phyloP scores from a whole-genome alignment of 2,888 invertebrate genomes.

The Colletes collaris region DNA sequence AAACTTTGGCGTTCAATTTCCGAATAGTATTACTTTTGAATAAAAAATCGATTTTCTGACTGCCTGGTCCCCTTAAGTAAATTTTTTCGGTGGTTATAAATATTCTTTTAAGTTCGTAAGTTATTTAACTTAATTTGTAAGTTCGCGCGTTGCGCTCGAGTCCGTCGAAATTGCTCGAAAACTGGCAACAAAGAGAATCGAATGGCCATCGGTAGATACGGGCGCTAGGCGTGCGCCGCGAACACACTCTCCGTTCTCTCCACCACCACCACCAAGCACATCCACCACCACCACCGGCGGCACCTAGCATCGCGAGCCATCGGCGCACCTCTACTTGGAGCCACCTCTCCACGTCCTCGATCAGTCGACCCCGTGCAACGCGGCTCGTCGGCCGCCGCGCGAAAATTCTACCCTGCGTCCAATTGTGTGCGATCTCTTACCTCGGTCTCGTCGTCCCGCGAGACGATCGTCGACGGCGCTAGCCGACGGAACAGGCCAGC shows the following conservation, averaged over 20 bases:
- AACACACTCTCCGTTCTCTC: conserved; percentile 28
- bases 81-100: no score
- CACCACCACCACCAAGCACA: conserved; percentile 20
- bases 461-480: background rate
- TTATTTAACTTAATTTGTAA: no score
- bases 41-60: no score
- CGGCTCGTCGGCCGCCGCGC: conserved; percentile 81
- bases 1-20: no score
- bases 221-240: conserved; percentile 57
- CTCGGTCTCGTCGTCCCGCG: background rate
- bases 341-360: conserved; percentile 70
- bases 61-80: no score
- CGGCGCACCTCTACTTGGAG: conserved; percentile 69
- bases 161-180: conserved; percentile 25
- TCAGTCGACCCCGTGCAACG: conserved; percentile 83
- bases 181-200: conserved; percentile 39
- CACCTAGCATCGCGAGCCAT: conserved; percentile 54
- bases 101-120: no score
- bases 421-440: conserved; percentile 24
- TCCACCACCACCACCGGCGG: conserved; percentile 44
- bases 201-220: conserved; percentile 45
- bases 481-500: no score
- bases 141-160: no score
- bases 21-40: no score
- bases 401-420: conserved; percentile 52